These are phyloP conservation scores for Carassius auratus DNA, from an alignment of 2,113 vertebrate genomes.

Conservation along the genomic window DNA sequence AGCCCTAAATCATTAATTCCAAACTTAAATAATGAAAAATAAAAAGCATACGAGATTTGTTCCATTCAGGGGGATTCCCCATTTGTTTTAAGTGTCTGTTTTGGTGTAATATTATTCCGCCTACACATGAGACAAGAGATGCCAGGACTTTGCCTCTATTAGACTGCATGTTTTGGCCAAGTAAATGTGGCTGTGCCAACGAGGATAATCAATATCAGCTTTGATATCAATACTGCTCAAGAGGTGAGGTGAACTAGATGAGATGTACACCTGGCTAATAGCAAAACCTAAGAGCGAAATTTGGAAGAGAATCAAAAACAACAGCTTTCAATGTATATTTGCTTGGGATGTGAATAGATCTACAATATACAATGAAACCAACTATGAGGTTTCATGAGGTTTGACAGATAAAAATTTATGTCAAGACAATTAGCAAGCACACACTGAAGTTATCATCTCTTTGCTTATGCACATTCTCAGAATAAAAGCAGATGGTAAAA, in stretches of 20 bases:
- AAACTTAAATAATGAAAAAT: too few relatives aligned
- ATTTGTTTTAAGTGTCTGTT: slow-evolving; percentile 2
- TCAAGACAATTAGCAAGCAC: background rate
- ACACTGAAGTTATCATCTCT: background rate
- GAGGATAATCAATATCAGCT: background rate
- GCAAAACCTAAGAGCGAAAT: background rate
- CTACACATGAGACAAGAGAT: background rate
- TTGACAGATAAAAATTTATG: background rate
- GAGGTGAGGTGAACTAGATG: background rate
- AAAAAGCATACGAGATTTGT: too few relatives aligned
- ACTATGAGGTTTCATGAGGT: background rate
- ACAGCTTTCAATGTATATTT: background rate
- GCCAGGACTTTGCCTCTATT: background rate
- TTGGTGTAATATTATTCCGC: background rate
- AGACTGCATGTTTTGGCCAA: background rate
- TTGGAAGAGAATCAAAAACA: background rate
- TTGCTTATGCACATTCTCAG: background rate
- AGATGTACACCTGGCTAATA: background rate
- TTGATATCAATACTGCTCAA: background rate
- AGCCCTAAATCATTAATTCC: too few relatives aligned
- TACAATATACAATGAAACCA: background rate
- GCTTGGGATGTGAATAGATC: background rate
- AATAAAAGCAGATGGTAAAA: background rate
- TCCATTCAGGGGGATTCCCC: background rate
- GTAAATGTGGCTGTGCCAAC: background rate